Conservation (phyloP, 2,888 invertebrate genomes). For the Cacoxenus indagator region DNA sequence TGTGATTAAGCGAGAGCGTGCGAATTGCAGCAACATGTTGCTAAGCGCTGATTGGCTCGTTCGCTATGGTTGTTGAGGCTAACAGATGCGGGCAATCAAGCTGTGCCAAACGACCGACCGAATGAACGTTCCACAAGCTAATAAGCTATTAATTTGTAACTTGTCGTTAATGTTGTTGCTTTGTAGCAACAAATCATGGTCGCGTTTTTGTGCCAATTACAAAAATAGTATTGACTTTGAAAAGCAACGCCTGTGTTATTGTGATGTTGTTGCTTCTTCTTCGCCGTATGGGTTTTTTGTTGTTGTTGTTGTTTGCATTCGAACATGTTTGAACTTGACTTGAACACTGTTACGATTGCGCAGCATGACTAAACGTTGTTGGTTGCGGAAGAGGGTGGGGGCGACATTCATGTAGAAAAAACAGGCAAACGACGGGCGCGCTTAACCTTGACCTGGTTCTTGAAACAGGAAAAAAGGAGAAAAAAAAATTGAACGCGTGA, state of each 20-base stretch:
- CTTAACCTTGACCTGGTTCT: slow-evolving; percentile 69
- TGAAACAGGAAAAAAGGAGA: slow-evolving; percentile 30
- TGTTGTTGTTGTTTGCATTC: too few relatives aligned
- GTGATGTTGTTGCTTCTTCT: slow-evolving; percentile 2
- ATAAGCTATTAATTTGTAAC: slow-evolving; percentile 25
- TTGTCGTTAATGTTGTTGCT: slow-evolving; percentile 1
- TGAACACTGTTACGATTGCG: too few relatives aligned
- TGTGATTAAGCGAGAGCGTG: neutral
- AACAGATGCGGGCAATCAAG: slow-evolving; percentile 26
- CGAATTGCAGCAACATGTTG: neutral
- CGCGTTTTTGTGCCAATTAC: slow-evolving; percentile 45
- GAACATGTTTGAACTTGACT: slow-evolving; percentile 22
- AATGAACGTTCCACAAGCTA: slow-evolving; percentile 20
- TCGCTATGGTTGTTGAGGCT: slow-evolving; percentile 49
- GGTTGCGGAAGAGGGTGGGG: slow-evolving; percentile 30
- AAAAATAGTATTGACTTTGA: slow-evolving; percentile 25
- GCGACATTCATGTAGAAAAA: neutral
- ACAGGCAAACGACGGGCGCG: neutral
- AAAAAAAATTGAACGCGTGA: neutral
- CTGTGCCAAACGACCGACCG: neutral
- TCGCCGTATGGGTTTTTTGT: neutral
- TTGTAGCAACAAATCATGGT: slow-evolving; percentile 34
- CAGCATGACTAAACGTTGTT: slow-evolving; percentile 25
- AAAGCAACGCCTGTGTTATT: neutral
- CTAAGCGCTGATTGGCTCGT: slow-evolving; percentile 34